These are phyloP conservation scores for Pseudeuparius sepicola DNA, from an alignment of 2,888 invertebrate species.

Conservation along the genomic window DNA sequence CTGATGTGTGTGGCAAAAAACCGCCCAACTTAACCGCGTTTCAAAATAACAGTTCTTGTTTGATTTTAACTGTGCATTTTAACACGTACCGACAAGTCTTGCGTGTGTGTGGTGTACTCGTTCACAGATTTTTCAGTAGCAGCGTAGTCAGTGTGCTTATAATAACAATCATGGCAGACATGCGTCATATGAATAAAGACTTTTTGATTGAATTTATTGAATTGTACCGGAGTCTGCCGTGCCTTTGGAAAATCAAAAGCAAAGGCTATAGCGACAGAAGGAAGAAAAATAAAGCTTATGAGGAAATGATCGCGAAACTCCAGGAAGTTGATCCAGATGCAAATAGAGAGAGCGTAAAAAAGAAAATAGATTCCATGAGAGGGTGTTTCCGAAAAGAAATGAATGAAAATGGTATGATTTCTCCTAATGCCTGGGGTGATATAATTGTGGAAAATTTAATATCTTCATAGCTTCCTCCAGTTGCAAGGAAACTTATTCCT, in stretches of 20 bases:
- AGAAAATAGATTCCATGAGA: conserved; percentile 2
- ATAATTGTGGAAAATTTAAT: too few relatives aligned
- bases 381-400: too few relatives aligned
- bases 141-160: too few relatives aligned
- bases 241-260: not conserved
- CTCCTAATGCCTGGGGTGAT: too few relatives aligned
- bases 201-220: conserved; percentile 1
- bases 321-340: conserved; percentile 1
- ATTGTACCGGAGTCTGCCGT: conserved; percentile 1
- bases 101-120: not conserved
- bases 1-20: conserved; percentile 2
- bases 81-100: conserved; percentile 2
- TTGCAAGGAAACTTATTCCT: too few relatives aligned
- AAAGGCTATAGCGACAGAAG: not conserved
- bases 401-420: conserved; percentile 11
- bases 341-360: conserved; percentile 1
- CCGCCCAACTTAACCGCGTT: conserved; percentile 3
- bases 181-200: conserved; percentile 3
- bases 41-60: conserved; percentile 2
- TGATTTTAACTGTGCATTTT: conserved; percentile 1
- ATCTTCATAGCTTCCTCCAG: too few relatives aligned
- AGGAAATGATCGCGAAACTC: conserved; percentile 3
- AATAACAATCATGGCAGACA: not conserved
- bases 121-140: too few relatives aligned
- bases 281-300: conserved; percentile 2